These are phyloP conservation scores for Trichonephila clavipes DNA, from an alignment of 1,140 invertebrate species.

Conservation along the genomic window DNA sequence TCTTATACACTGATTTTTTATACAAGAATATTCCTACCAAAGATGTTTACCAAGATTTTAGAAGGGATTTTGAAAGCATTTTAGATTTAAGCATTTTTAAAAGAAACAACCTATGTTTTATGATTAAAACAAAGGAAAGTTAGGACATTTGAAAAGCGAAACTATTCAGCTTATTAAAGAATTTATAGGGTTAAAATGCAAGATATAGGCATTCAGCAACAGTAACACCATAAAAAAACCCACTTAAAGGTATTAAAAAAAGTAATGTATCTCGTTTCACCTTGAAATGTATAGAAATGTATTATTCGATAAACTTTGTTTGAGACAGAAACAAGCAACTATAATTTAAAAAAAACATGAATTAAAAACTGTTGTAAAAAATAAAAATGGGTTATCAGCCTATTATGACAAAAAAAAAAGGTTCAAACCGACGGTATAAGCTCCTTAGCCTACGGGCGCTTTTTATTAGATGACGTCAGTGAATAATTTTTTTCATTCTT, in stretches of 20 bases:
- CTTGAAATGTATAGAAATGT: not conserved
- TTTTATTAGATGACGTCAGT: too few relatives aligned
- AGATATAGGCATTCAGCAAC: not conserved
- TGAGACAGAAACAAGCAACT: too few relatives aligned
- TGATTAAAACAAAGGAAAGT: not conserved
- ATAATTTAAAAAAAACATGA: not conserved
- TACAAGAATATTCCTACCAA: not conserved
- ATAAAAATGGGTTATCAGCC: not conserved
- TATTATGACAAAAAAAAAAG: not conserved
- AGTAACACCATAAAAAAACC: not conserved
- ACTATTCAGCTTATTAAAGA: not conserved
- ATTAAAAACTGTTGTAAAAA: not conserved
- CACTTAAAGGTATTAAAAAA: not conserved
- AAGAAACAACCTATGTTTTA: not conserved
- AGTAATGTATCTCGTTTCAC: not conserved
- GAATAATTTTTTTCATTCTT: too few relatives aligned
- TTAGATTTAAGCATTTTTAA: not conserved
- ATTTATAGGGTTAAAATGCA: too few relatives aligned
- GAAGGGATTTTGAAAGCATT: not conserved
- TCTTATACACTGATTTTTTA: too few relatives aligned
- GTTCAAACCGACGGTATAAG: too few relatives aligned
- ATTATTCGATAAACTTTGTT: not conserved
- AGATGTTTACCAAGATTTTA: not conserved
- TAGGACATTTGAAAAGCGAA: not conserved
- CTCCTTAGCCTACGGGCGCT: too few relatives aligned